phyloP scores from a whole-genome alignment of 2,797 vertebrate species.

The Macropodus opercularis region DNA sequence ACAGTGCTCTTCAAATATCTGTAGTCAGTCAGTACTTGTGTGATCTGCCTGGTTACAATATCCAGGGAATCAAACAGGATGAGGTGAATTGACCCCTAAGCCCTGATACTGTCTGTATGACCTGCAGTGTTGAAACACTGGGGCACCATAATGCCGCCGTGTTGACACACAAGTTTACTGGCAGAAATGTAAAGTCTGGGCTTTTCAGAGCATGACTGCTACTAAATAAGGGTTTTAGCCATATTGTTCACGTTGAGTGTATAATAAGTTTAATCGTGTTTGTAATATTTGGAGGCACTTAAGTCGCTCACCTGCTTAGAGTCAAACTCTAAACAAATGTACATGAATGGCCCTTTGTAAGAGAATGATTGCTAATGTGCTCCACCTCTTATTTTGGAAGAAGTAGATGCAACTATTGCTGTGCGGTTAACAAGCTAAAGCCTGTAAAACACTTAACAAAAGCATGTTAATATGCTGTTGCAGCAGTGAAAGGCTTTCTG shows the following conservation, averaged over 20 bases:
- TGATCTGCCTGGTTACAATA: slow-evolving; percentile 31
- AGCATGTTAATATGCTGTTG: not conserved
- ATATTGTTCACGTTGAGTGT: not conserved
- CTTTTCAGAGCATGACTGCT: slow-evolving; percentile 1
- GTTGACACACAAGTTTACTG: slow-evolving; percentile 12
- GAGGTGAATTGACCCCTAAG: slow-evolving; percentile 22
- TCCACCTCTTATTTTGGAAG: not conserved
- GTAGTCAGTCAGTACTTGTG: slow-evolving; percentile 40
- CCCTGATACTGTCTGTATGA: not conserved
- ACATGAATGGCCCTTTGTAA: slow-evolving; percentile 44
- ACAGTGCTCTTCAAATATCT: slow-evolving; percentile 31
- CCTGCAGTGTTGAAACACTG: slow-evolving; percentile 20
- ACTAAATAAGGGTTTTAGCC: not conserved
- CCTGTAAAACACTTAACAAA: slow-evolving; percentile 17
- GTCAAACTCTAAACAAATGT: slow-evolving; percentile 32
- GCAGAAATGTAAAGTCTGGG: slow-evolving; percentile 24
- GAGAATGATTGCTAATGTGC: slow-evolving; percentile 21
- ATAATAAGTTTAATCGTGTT: slow-evolving; percentile 16
- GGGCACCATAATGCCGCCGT: not conserved
- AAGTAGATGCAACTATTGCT: slow-evolving; percentile 6
- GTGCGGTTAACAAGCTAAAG: slow-evolving; percentile 20
- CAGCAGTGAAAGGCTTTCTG: not conserved
- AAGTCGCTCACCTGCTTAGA: slow-evolving; percentile 26
- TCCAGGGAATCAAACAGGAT: slow-evolving; percentile 36
- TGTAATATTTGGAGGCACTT: slow-evolving; percentile 46